Base-by-base conservation (phyloP, 2,797 vertebrate species). In the Cossypha polioptera region DNA sequence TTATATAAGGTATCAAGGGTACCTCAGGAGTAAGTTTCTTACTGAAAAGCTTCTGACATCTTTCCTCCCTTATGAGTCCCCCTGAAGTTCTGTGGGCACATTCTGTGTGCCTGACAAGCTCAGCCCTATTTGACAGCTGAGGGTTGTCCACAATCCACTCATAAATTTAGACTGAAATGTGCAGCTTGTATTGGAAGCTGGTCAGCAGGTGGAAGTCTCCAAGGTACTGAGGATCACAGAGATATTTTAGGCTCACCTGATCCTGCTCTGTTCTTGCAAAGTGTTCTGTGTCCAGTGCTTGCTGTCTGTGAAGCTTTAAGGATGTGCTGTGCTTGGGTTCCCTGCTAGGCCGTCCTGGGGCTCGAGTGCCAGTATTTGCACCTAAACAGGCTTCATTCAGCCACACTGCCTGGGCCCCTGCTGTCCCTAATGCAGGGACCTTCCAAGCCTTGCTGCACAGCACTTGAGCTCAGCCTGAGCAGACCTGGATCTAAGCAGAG, bases 301-400 rank as follows among this genome's bases (percentile, higher is more conserved):
- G 40, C 43, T 50, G 19, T 47, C 45, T 68, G 43, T 62, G 14
- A 21, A 68, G 40, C 43, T 59, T 25, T 36, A 13, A 51, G 69
- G 47, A 12, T 17, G 4, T 31, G 21, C 45, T 58, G 2, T 53
- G 74, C 75, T 55, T 47, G 74, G 22, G 22, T 42, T 63, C 59
- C 53, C 47, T 51, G 47, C 53, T 31, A 9, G n/a, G 21, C 51
- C 14, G 1, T n/a, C 19, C 42, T 14, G 35, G 53, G 29, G n/a
- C 48, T 58, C 3, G 0, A 18, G 5, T 65, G 67, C 61, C 28
- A 38, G 21, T 17, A 45, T 50, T 79, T 51, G 22, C 54, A 67
- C 61, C 35, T 16, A 7, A 71, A 7, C 11, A 8, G 28, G 15
- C 25, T 2, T 26, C 0, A 0, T 40, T 51, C 71, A 9, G 5